Evolutionary conservation across 2,888 invertebrate genomes (phyloP).

Genomic region (Chamaedrilus cognettii): DNA sequence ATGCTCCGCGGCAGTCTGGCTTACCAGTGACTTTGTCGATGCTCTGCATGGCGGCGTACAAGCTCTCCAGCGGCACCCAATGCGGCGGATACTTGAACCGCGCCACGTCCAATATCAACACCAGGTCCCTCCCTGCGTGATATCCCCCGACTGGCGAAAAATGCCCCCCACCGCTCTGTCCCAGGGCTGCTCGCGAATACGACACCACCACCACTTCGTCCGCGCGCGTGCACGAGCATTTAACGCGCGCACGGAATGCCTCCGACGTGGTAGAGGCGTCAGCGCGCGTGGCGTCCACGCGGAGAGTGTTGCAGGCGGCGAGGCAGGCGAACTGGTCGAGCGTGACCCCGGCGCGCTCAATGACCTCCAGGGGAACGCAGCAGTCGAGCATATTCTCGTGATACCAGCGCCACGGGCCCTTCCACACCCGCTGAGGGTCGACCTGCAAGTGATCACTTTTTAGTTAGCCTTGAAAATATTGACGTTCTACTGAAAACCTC

Average conservation of each 20-base stretch:
- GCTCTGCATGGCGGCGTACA: conserved; percentile 55
- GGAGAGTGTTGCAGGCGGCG: conserved; percentile 57
- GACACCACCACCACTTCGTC: conserved; percentile 36
- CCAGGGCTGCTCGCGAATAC: conserved; percentile 52
- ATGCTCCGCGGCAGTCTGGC: too few species aligned
- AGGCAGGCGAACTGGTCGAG: conserved; percentile 57
- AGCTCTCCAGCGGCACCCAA: conserved; percentile 51
- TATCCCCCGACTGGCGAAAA: conserved; percentile 59
- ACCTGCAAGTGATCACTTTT: too few species aligned
- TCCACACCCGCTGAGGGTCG: conserved; percentile 21
- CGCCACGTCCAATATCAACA: conserved; percentile 59
- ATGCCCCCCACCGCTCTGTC: conserved; percentile 59
- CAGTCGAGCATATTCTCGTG: conserved; percentile 61
- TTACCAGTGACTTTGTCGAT: conserved; percentile 40
- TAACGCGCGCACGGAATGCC: conserved; percentile 39
- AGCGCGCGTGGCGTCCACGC: conserved; percentile 32
- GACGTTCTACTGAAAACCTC: too few species aligned
- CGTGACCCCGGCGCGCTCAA: conserved; percentile 51
- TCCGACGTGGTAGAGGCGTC: conserved; percentile 28
- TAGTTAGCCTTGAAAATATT: too few species aligned
- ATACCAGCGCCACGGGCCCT: conserved; percentile 58
- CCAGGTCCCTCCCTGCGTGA: conserved; percentile 49
- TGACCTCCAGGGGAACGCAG: conserved; percentile 53
- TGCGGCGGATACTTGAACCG: conserved; percentile 60
- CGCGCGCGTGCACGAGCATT: conserved; percentile 33